phyloP scores from a whole-genome alignment of 35 echinoderm and acorn worm species.

The Lytechinus pictus region DNA sequence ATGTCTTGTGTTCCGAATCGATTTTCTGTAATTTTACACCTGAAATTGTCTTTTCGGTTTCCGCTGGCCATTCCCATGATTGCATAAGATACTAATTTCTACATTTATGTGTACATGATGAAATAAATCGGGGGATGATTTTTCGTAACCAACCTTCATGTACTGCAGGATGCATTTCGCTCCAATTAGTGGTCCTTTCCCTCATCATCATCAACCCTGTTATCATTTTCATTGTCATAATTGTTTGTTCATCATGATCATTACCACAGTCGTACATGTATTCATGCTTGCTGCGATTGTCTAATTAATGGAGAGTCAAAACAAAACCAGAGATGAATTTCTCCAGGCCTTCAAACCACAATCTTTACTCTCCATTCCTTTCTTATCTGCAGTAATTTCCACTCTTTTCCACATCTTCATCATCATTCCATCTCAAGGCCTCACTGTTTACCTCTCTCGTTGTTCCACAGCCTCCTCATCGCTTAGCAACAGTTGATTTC shows the following conservation, averaged over 20 bases:
- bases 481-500: constrained; percentile 27
- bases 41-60: too few species aligned
- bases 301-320: not conserved
- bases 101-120: too few species aligned
- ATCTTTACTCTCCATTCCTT: too few species aligned
- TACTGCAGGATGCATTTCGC: too few species aligned
- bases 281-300: not conserved
- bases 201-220: not conserved
- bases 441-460: not conserved
- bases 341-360: not conserved
- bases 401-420: not conserved
- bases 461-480: not conserved
- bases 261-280: not conserved
- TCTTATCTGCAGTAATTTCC: not conserved
- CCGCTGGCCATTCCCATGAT: too few species aligned
- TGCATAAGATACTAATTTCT: too few species aligned
- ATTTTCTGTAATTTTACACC: too few species aligned
- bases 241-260: not conserved
- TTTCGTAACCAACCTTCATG: too few species aligned
- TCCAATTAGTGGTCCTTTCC: too few species aligned
- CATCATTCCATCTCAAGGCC: not conserved
- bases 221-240: not conserved
- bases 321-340: not conserved
- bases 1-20: too few species aligned
- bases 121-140: too few species aligned